phyloP scores from a whole-genome alignment of 2,113 vertebrate genomes.

The Podarcis raffonei region DNA sequence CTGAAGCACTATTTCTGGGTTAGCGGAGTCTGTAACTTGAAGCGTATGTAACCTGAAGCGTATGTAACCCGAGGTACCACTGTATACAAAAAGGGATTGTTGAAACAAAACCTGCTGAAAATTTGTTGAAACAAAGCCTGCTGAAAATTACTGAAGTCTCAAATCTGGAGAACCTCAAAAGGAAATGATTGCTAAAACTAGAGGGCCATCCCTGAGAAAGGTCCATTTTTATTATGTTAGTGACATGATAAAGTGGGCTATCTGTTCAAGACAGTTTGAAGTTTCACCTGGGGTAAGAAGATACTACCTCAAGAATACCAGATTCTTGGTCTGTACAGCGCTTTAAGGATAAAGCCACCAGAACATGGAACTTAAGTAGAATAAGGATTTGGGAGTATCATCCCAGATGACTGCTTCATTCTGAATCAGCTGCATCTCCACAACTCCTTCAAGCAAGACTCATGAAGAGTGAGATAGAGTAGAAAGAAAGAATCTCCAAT shows the following conservation, averaged over 20 bases:
- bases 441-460: neutral
- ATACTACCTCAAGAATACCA: neutral
- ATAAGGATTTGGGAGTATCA: neutral
- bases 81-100: neutral
- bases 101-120: neutral
- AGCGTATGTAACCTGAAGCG: no score
- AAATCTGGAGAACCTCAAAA: neutral
- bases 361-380: neutral
- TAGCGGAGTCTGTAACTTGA: no score
- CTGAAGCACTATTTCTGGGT: no score
- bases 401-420: neutral
- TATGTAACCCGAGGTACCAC: no score
- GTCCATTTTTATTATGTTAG: neutral
- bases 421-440: neutral
- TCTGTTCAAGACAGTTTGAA: neutral
- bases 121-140: neutral
- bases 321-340: neutral
- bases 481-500: neutral
- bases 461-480: neutral
- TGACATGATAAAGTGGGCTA: neutral
- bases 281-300: neutral
- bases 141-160: neutral
- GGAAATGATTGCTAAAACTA: neutral
- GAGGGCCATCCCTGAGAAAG: neutral
- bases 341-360: neutral